Conservation (phyloP, 2,888 invertebrate genomes). For the Orchesella flavescens region DNA sequence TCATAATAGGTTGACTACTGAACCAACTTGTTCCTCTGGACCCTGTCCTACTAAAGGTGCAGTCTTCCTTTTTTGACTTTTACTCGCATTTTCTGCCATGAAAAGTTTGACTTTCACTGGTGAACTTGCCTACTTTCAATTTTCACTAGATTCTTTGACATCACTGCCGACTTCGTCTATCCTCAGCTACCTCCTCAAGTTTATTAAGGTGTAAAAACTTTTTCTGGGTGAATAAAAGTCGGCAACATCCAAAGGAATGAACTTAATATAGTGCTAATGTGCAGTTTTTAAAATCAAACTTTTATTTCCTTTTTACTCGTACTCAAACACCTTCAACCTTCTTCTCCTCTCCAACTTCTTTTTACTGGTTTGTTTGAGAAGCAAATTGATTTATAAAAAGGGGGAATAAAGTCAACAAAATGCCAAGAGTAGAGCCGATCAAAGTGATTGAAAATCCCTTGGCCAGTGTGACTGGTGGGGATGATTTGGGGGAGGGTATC, state of each 20-base stretch:
- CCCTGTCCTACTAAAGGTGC: not conserved
- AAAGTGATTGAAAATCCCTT: slow-evolving; percentile 71
- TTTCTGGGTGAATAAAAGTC: not conserved
- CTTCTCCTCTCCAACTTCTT: not conserved
- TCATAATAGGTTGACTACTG: not conserved
- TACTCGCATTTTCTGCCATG: too few species aligned
- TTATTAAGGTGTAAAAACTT: not conserved
- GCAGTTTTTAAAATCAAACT: not conserved
- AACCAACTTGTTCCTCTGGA: not conserved
- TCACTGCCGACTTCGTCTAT: not conserved
- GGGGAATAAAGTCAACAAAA: slow-evolving; percentile 19
- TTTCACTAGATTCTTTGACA: not conserved
- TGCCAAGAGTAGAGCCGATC: slow-evolving; percentile 64
- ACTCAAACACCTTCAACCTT: too few species aligned
- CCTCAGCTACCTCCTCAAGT: not conserved
- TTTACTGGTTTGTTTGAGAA: not conserved
- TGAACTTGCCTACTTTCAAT: not conserved
- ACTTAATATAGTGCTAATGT: not conserved
- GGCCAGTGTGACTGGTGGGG: slow-evolving; percentile 57
- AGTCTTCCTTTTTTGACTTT: too few species aligned
- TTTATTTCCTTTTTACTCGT: not conserved
- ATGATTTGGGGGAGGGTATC: slow-evolving; percentile 36
- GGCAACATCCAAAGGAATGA: not conserved
- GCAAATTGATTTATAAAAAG: not conserved
- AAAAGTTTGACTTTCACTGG: not conserved